phyloP scores from a whole-genome alignment of 2,888 invertebrate genomes.

The Sinelater perroti region DNA sequence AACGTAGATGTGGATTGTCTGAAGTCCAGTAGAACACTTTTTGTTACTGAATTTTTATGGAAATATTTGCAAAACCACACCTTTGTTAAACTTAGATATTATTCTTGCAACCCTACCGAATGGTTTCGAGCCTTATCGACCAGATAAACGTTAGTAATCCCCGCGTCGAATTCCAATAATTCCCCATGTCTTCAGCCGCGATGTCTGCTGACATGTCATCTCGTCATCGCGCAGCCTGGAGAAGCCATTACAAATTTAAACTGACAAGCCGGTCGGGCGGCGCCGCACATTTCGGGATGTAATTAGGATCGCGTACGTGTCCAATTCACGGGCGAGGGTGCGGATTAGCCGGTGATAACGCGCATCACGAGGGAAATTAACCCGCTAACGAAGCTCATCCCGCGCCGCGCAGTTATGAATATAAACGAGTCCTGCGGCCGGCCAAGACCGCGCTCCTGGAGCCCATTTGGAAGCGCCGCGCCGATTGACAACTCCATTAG shows the following conservation, averaged over 20 bases:
- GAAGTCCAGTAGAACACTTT: too few species aligned
- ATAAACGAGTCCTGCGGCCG: slow-evolving; percentile 27
- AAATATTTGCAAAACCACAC: too few species aligned
- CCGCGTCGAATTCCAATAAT: too few species aligned
- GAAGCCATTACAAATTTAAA: slow-evolving; percentile 27
- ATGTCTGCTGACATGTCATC: slow-evolving; percentile 14
- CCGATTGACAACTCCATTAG: slow-evolving; percentile 26
- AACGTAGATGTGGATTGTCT: too few species aligned
- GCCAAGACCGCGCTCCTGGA: too few species aligned
- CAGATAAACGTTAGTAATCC: too few species aligned
- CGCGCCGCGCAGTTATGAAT: slow-evolving; percentile 27
- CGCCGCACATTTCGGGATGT: slow-evolving; percentile 43
- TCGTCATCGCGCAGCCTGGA: not conserved
- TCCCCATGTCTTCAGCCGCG: too few species aligned
- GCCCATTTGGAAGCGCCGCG: slow-evolving; percentile 4
- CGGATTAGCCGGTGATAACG: slow-evolving; percentile 53
- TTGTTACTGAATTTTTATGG: too few species aligned
- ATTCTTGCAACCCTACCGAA: too few species aligned
- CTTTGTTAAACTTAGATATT: too few species aligned
- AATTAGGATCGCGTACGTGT: slow-evolving; percentile 53
- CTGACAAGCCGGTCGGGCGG: slow-evolving; percentile 18
- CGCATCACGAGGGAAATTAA: slow-evolving; percentile 62
- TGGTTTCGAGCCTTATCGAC: too few species aligned
- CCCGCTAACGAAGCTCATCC: slow-evolving; percentile 57
- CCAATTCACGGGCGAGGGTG: slow-evolving; percentile 41